Evolutionary conservation across 2,888 invertebrate genomes (phyloP), one percentile per base, ranked within the genome.

Genomic region (Cabera pusaria): DNA sequence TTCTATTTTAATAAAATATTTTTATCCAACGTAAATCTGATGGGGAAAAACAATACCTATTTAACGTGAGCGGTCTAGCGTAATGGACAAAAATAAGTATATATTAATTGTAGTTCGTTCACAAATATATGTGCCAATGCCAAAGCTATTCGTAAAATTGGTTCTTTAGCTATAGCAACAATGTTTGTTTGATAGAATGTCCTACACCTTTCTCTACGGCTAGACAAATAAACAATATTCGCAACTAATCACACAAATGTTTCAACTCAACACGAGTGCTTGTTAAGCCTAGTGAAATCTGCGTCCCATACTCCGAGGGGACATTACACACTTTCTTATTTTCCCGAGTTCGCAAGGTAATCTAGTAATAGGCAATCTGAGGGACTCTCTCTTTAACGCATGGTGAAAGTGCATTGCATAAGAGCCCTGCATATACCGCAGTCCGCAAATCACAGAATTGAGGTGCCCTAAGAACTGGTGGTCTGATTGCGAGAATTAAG

Each of bases 371-470:
- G 79, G 72, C 73, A 75, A 83, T 84, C 77, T 73, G 58, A 77
- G 75, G 79, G 80, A 74, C 83, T 82, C 84, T 86, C 85, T 74
- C 80, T 72, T 72, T 70, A 74, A 80, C 74, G 78, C 62, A 74
- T 56, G 71, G 85, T 75, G 86, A 86, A 86, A 86, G 86, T 77
- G 57, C 44, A 63, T 86, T 86, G 73, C 80, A 72, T 83, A 86
- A 86, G 71, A 51, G 70, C 79, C 76, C 75, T 72, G 56, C 48
- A 68, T 64, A 65, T 62, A 75, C 81, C 75, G 76, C 83, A 76
- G 78, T 81, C 80, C 74, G 77, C 83, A 78, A 82, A 81, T 80
- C 77, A 72, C 59, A 59, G 63, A 73, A 71, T 66, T 67, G 71
- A 72, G 68, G 59, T 38, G 46, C 44, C 46, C 49, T 49, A 9